Conservation (phyloP, 2,888 invertebrate species). For the Myopa tessellatipennis region DNA sequence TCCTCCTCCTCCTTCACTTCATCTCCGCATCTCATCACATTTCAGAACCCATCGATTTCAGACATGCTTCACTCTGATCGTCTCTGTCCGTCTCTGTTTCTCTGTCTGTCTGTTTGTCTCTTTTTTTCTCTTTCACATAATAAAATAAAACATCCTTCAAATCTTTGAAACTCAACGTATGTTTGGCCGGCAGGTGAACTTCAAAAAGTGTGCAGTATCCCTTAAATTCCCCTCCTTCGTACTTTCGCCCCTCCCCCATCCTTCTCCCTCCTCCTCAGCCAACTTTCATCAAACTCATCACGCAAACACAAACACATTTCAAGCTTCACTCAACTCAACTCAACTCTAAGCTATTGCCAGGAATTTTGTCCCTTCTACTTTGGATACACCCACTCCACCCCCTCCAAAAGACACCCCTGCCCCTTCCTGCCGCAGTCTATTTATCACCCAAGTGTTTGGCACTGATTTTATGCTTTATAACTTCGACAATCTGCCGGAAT, state of each 20-base stretch:
- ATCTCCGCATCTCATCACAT: too few species aligned
- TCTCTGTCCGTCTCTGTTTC: conserved; percentile 39
- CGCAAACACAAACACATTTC: conserved; percentile 27
- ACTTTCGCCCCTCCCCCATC: conserved; percentile 30
- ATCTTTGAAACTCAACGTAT: conserved; percentile 42
- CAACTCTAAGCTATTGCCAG: background rate
- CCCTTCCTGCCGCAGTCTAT: conserved; percentile 10
- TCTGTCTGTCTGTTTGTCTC: conserved; percentile 39
- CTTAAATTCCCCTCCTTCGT: background rate
- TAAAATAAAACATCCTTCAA: background rate
- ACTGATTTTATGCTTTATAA: conserved; percentile 67
- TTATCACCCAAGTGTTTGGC: conserved; percentile 55
- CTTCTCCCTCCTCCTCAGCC: background rate
- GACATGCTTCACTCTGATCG: conserved; percentile 10
- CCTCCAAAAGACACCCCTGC: background rate
- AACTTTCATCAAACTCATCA: conserved; percentile 12
- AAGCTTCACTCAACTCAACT: background rate
- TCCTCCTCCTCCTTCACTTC: too few species aligned
- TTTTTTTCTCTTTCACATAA: background rate
- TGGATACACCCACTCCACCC: background rate
- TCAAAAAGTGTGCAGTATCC: conserved; percentile 49
- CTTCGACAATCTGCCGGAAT: conserved; percentile 61
- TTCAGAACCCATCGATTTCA: too few species aligned
- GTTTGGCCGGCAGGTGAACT: conserved; percentile 60
- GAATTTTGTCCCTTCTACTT: background rate